Percentiles rank a stretch among this genome's conserved stretches.
Evolutionary conservation across 2,888 invertebrate species (phyloP).

Genomic region (Parasteatoda lunata): DNA sequence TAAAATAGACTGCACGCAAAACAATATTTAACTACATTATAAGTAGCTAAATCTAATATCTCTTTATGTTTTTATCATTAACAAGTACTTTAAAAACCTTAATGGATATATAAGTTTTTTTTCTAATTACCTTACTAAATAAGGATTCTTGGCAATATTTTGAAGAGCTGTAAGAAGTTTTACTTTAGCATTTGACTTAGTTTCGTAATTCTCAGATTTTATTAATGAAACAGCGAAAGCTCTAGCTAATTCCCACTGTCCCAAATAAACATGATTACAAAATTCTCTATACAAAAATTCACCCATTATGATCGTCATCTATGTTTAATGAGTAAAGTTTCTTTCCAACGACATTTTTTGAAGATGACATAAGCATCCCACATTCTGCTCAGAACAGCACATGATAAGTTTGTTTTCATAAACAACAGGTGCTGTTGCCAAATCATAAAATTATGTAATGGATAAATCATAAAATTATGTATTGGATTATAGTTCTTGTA

Average conservation of each 20-base stretch:
- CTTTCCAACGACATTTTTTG: not conserved
- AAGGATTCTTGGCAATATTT: slow-evolving; percentile 43
- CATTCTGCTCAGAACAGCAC: slow-evolving; percentile 14
- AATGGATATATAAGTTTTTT: not conserved
- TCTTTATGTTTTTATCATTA: too few species aligned
- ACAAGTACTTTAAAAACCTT: not conserved
- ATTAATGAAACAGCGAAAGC: slow-evolving; percentile 45
- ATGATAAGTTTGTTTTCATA: slow-evolving; percentile 49
- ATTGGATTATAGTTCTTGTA: not conserved
- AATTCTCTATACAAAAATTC: slow-evolving; percentile 58
- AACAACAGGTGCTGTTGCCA: slow-evolving; percentile 38
- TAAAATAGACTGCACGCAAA: too few species aligned
- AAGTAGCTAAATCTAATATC: too few species aligned
- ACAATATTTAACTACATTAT: too few species aligned
- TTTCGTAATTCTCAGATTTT: not conserved
- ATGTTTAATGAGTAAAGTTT: not conserved
- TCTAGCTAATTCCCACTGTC: slow-evolving; percentile 63
- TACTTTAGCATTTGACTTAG: slow-evolving; percentile 6
- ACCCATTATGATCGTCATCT: slow-evolving; percentile 13
- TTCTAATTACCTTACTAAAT: slow-evolving; percentile 40
- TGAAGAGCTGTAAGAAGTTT: slow-evolving; percentile 20
- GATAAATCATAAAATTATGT: too few species aligned
- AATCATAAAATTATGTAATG: not conserved
- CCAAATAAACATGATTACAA: slow-evolving; percentile 58
- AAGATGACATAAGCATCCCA: slow-evolving; percentile 28